These are phyloP conservation scores for Sinocyclocheilus rhinocerous DNA, from an alignment of 2,113 vertebrate genomes.

Conservation along the genomic window DNA sequence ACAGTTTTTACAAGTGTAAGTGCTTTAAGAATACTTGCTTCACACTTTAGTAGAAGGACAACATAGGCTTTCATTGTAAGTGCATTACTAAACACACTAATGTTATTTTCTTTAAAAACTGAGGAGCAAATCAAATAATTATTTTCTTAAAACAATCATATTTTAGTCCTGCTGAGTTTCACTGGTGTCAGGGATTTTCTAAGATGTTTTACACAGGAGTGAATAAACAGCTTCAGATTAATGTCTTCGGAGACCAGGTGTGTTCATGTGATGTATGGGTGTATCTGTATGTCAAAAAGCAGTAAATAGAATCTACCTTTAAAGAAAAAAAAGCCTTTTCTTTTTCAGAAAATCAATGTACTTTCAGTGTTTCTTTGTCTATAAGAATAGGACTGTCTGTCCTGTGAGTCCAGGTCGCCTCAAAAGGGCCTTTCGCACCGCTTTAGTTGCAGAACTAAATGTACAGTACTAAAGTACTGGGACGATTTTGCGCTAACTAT, in stretches of 20 bases:
- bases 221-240: background rate
- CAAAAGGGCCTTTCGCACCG: background rate
- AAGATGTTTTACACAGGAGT: constrained; percentile 5
- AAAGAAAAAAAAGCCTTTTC: constrained; percentile 8
- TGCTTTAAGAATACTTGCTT: background rate
- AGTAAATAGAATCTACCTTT: background rate
- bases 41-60: background rate
- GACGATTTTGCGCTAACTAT: too few species aligned
- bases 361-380: constrained; percentile 24
- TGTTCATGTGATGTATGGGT: background rate
- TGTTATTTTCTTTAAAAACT: background rate
- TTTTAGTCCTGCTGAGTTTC: background rate
- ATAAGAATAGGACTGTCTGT: constrained; percentile 15
- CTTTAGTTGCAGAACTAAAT: too few species aligned
- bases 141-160: constrained; percentile 5
- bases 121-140: background rate
- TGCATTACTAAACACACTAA: background rate
- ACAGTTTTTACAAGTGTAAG: background rate
- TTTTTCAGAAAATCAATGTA: constrained; percentile 17
- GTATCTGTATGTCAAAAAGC: background rate
- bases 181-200: background rate
- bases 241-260: background rate
- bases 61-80: background rate
- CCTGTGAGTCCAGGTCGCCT: background rate
- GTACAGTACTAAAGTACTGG: too few species aligned